These are phyloP conservation scores for Diploptera punctata DNA, from an alignment of 2,888 invertebrate species.

Conservation along the genomic window DNA sequence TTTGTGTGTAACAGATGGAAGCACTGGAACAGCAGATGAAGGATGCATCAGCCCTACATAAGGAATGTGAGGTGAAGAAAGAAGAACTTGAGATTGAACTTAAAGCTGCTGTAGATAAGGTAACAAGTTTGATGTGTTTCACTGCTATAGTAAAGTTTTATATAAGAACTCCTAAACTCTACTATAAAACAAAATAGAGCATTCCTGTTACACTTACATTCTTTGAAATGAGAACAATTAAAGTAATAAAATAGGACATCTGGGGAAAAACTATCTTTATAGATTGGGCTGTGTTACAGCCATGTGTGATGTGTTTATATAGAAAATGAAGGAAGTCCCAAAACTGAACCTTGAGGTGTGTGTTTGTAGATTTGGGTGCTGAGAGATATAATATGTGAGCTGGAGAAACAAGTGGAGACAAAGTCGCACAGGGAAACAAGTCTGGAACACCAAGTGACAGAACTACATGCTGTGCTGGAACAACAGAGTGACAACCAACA, in stretches of 20 bases:
- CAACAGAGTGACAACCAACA: conserved; percentile 65
- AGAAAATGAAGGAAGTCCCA: too few species aligned
- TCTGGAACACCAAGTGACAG: conserved; percentile 64
- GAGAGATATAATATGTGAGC: conserved; percentile 77
- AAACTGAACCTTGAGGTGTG: too few species aligned
- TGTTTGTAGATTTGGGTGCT: conserved; percentile 58
- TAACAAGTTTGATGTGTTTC: too few species aligned
- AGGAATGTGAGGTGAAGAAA: conserved; percentile 66
- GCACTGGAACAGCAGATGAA: conserved; percentile 77
- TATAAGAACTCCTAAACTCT: too few species aligned
- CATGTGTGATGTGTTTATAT: too few species aligned
- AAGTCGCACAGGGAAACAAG: conserved; percentile 68
- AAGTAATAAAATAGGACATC: too few species aligned
- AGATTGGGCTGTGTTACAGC: too few species aligned
- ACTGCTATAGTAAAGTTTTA: too few species aligned
- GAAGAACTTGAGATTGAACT: conserved; percentile 73
- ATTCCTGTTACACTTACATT: too few species aligned
- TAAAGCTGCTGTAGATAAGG: conserved; percentile 76
- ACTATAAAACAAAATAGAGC: too few species aligned
- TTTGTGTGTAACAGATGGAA: conserved; percentile 68
- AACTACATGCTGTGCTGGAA: conserved; percentile 62
- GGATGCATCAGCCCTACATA: conserved; percentile 68
- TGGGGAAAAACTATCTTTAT: too few species aligned
- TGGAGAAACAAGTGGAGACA: conserved; percentile 76
- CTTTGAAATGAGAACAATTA: too few species aligned